Evolutionary conservation across 1,140 invertebrate genomes (phyloP), one percentile per base, ranked within the genome.

Genomic region (Hyles vespertilio): DNA sequence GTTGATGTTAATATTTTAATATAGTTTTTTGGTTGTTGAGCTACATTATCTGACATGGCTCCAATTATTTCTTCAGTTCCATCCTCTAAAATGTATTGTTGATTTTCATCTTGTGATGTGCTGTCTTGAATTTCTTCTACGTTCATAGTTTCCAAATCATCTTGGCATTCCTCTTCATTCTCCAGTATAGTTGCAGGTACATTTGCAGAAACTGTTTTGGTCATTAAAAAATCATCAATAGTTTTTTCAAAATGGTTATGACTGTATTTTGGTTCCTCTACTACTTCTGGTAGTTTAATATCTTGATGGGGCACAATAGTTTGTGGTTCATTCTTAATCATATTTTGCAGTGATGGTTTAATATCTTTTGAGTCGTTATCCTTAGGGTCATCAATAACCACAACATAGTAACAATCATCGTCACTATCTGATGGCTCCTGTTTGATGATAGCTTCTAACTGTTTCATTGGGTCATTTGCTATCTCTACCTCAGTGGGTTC

Each of bases 361-460:
- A 2, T 22, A 22, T 22, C 69, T 58, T 5, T 71, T 58, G 36
- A 40, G 9, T 71, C 69, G 54, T 78, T 63, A 56, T 82, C 73
- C 48, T 84, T 79, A 33, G 70, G 67, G 58, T 85, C 70, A 77
- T 87, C 84, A 63, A 87, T 82, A 1, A 87, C 84, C 32, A 89
- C 59, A 9, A 87, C 84, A 70, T 87, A 87, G 56, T 85, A 87
- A 54, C 65, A 85, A 63, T 87, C 84, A 74, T 87, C 84, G 67
- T 87, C 84, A 70, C 67, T 77, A 46, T 87, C 84, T 47, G 58
- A 69, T 6, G 84, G 81, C 69, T 87, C 84, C 56, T 64, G 65
- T 72, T 89, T 87, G 9, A 89, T 87, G 10, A 87, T 79, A 40
- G 68, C 66, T 61, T 86, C 77, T n/a, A 89, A 58, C 64, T 87